Conservation (phyloP, 1,140 invertebrate genomes). For the Ruditapes philippinarum region DNA sequence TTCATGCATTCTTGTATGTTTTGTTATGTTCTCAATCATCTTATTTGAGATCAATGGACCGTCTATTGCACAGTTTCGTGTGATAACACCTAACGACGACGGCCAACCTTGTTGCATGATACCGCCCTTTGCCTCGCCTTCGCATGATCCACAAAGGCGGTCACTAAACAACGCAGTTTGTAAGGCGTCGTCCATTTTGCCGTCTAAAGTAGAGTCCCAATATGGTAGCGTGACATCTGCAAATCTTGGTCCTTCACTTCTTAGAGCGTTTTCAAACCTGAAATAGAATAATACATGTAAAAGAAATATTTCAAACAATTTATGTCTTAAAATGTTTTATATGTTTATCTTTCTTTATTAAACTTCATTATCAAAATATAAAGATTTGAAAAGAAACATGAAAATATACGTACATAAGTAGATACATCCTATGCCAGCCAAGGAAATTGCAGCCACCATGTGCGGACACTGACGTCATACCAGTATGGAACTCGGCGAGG, state of each 20-base stretch:
- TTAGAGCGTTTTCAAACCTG: constrained; percentile 82
- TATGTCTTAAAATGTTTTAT: too few relatives aligned
- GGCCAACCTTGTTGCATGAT: constrained; percentile 84
- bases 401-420: constrained; percentile 76
- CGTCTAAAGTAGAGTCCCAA: constrained; percentile 86
- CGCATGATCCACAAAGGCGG: constrained; percentile 84
- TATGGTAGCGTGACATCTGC: constrained; percentile 85
- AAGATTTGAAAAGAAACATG: too few relatives aligned
- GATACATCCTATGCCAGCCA: constrained; percentile 81
- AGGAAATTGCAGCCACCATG: constrained; percentile 82
- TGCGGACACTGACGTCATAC: constrained; percentile 70
- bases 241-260: constrained; percentile 72
- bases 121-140: constrained; percentile 77
- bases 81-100: constrained; percentile 71
- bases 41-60: constrained; percentile 63
- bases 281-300: too few relatives aligned
- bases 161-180: constrained; percentile 84
- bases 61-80: constrained; percentile 67
- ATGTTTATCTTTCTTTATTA: too few relatives aligned
- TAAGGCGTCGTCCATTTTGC: constrained; percentile 79
- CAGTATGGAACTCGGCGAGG: constrained; percentile 78
- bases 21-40: constrained; percentile 67
- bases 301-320: too few relatives aligned
- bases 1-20: constrained; percentile 41
- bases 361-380: too few relatives aligned